These are phyloP conservation scores for Catocala nupta DNA, from an alignment of 2,888 invertebrate species.

Conservation along the genomic window DNA sequence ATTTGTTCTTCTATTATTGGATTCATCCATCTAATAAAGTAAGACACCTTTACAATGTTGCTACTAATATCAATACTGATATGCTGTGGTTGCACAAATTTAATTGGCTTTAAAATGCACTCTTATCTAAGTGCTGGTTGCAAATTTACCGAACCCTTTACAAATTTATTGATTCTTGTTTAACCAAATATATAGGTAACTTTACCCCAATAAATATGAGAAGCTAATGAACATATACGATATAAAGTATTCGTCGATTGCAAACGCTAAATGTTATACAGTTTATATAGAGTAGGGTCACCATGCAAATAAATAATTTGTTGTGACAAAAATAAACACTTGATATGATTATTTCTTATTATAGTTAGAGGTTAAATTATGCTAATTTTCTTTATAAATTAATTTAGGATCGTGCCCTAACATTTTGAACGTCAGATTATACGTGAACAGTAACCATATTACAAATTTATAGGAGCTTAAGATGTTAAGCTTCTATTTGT, in stretches of 20 bases:
- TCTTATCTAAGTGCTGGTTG: too few relatives aligned
- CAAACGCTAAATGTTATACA: slow-evolving; percentile 5
- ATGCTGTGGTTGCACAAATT: too few relatives aligned
- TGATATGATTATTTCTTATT: slow-evolving; percentile 14
- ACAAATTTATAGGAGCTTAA: slow-evolving; percentile 16
- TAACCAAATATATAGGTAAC: neutral
- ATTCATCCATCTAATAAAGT: too few relatives aligned
- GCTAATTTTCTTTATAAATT: slow-evolving; percentile 20
- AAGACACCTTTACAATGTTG: too few relatives aligned
- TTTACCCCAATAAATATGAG: too few relatives aligned
- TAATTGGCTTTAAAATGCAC: too few relatives aligned
- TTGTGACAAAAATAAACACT: slow-evolving; percentile 14
- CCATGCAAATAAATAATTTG: slow-evolving; percentile 26
- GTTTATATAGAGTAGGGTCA: slow-evolving; percentile 13
- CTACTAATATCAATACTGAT: too few relatives aligned
- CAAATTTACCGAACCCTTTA: too few relatives aligned
- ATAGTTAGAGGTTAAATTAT: slow-evolving; percentile 15
- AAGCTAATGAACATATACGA: too few relatives aligned
- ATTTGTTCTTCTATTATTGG: too few relatives aligned
- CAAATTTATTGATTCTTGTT: too few relatives aligned
- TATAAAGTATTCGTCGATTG: too few relatives aligned
- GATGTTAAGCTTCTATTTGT: slow-evolving; percentile 1
- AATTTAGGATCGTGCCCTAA: slow-evolving; percentile 31
- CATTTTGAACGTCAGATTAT: slow-evolving; percentile 33
- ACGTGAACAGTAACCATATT: slow-evolving; percentile 10